These are phyloP conservation scores for Ceuthmochares aereus DNA, from an alignment of 2,113 vertebrate genomes.

Conservation along the genomic window DNA sequence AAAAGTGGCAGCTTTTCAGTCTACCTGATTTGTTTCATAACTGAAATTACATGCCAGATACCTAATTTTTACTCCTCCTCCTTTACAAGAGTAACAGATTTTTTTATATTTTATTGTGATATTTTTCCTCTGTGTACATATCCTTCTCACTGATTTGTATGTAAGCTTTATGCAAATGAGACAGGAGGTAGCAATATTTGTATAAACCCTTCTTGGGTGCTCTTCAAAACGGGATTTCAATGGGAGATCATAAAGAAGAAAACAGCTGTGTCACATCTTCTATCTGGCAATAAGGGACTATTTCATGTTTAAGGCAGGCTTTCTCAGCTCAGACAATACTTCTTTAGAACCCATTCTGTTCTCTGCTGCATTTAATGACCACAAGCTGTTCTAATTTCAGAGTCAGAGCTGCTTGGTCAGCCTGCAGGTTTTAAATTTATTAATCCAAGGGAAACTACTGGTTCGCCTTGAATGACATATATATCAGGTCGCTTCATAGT, in stretches of 20 bases:
- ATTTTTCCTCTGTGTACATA: not conserved
- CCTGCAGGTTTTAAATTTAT: not conserved
- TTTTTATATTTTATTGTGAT: not conserved
- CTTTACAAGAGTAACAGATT: not conserved
- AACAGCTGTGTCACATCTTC: not conserved
- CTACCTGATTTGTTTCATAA: not conserved
- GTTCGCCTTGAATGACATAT: not conserved
- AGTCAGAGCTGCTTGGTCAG: not conserved
- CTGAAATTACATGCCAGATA: not conserved
- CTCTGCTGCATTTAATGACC: not conserved
- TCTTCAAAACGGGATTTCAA: not conserved
- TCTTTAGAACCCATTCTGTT: not conserved
- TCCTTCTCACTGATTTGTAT: not conserved
- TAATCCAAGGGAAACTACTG: not conserved
- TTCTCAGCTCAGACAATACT: not conserved
- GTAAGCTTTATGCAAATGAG: not conserved
- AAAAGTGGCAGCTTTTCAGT: not conserved
- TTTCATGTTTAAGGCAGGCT: not conserved
- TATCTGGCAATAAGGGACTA: not conserved
- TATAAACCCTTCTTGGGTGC: not conserved
- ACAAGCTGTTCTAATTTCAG: not conserved
- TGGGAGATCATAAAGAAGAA: not conserved
- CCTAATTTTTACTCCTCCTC: not conserved
- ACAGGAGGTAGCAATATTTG: not conserved
- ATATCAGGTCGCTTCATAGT: not conserved